Evolutionary conservation across 2,888 invertebrate genomes (phyloP), one percentile per base, ranked within the genome.

Genomic region (Laspeyria flexula): DNA sequence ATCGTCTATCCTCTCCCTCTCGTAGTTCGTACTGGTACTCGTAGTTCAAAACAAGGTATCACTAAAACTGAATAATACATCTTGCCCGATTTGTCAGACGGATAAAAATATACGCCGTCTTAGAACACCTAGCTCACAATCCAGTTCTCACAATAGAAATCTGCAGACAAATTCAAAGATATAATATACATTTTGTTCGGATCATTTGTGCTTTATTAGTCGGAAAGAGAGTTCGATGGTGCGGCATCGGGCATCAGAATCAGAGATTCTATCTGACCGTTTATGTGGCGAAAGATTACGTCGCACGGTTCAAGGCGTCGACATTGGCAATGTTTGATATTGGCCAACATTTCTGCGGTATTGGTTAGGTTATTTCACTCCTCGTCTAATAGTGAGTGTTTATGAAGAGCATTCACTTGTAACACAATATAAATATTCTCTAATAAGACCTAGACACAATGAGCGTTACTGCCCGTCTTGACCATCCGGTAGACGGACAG

Each of bases 181-280:
- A 73, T 79, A 82, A 81, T 83, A 79, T 83, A 81, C 81, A 83
- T 87, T 86, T 78, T 51, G 64, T 73, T 61, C 85, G 82, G 79
- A 75, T 83, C 86, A 84, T 86, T 88, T 83, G 85, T 75, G 81
- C 66, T 85, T 83, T 86, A 88, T 88, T 82, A 80, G 75, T 83
- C 83, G 86, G 86, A 87, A 88, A 82, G 74, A 57, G 67, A 73
- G 69, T 60, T 75, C 73, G 76, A 52, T 53, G 58, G 49, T 51
- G 45, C 38, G 59, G 54, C 52, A 55, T 66, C 30, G 48, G 56
- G 46, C 44, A 65, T 55, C 63, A 55, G 52, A 72, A 71, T 75
- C 67, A 63, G 55, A 63, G 50, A 70, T 59, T 56, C 38, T 59
- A 66, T 66, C 58, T 52, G 37, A 3, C 40, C 59, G 60, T 69